phyloP scores from a whole-genome alignment of 2,797 vertebrate species.

The Naso thynnoides region DNA sequence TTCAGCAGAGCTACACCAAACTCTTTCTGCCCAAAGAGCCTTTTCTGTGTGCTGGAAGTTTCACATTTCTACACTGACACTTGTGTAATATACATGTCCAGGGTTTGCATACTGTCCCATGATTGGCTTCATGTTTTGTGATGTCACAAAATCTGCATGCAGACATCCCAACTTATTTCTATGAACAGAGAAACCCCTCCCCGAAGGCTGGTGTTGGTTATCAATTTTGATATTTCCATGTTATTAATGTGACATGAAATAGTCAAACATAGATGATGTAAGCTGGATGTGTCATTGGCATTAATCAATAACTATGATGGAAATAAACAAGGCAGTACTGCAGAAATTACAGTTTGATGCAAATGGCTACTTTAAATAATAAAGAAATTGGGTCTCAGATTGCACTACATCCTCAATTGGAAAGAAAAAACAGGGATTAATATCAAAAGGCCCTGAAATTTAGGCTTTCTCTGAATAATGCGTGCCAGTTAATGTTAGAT shows the following conservation, averaged over 20 bases:
- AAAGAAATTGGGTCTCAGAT: too few relatives aligned
- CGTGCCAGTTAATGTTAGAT: not conserved
- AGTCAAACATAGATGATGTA: not conserved
- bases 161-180: not conserved
- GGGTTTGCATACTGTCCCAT: not conserved
- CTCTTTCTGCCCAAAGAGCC: not conserved
- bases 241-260: not conserved
- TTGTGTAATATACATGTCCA: not conserved
- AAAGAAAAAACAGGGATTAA: too few relatives aligned
- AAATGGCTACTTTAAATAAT: too few relatives aligned
- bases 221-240: not conserved
- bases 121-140: slow-evolving; percentile 8
- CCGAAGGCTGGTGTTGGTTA: too few relatives aligned
- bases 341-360: too few relatives aligned
- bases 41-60: slow-evolving; percentile 5
- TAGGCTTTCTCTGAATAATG: too few relatives aligned
- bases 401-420: too few relatives aligned
- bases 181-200: not conserved
- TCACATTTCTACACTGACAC: slow-evolving; percentile 7
- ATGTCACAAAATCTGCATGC: slow-evolving; percentile 22
- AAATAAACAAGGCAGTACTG: too few relatives aligned
- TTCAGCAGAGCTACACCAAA: not conserved
- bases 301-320: too few relatives aligned
- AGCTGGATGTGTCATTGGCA: too few relatives aligned
- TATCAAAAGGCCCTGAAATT: too few relatives aligned